phyloP scores from a whole-genome alignment of 2,888 invertebrate species.

The Chaetogeoica ovagalla region DNA sequence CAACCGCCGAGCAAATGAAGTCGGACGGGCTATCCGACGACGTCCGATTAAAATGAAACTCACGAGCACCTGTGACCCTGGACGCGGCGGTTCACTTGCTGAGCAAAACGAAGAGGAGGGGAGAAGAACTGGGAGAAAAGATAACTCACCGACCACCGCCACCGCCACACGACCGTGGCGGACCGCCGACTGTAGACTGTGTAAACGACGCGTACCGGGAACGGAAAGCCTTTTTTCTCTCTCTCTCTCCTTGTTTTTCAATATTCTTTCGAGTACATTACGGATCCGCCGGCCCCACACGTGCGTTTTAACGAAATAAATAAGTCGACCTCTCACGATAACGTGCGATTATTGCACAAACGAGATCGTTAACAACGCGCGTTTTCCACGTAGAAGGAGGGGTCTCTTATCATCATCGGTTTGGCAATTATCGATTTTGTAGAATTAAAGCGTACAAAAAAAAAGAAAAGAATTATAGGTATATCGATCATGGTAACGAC shows the following conservation, averaged over 20 bases:
- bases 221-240: no score
- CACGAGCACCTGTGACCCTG: conserved; percentile 39
- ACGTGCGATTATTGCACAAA: not conserved
- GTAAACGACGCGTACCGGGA: no score
- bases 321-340: not conserved
- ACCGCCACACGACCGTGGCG: no score
- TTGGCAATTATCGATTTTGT: conserved; percentile 33
- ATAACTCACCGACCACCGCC: conserved; percentile 20
- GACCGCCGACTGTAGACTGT: no score
- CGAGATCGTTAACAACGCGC: not conserved
- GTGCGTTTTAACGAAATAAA: no score
- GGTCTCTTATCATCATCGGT: not conserved
- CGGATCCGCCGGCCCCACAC: no score
- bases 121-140: conserved; percentile 1
- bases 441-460: conserved; percentile 15
- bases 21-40: not conserved
- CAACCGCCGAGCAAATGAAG: conserved; percentile 43
- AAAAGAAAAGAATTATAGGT: not conserved
- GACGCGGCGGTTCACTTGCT: not conserved
- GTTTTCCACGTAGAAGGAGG: not conserved
- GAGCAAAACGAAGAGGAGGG: not conserved
- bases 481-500: not conserved
- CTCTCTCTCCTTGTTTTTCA: no score
- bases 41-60: conserved; percentile 12
- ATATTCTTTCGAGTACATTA: no score